Evolutionary conservation across 1,140 invertebrate species (phyloP).

Genomic region (Calephelis nemesis): DNA sequence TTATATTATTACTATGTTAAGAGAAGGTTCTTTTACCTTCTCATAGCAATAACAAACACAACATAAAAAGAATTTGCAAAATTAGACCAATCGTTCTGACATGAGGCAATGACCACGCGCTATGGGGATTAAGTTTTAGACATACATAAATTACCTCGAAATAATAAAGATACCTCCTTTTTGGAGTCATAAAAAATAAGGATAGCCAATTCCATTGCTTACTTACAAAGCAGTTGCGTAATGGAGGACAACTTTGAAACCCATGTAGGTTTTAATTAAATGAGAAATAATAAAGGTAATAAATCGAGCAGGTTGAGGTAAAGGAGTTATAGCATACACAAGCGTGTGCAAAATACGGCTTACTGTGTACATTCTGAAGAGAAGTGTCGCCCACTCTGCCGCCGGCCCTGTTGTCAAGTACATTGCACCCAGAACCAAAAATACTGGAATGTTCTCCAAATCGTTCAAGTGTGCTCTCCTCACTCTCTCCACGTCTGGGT

Average conservation of each 20-base stretch:
- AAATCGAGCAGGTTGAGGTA: conserved; percentile 53
- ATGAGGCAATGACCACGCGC: no score
- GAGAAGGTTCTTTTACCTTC: no score
- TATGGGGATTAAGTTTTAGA: no score
- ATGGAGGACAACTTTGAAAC: conserved; percentile 45
- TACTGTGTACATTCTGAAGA: conserved; percentile 82
- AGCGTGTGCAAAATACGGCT: conserved; percentile 83
- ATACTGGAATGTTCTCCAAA: conserved; percentile 86
- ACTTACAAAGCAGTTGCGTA: conserved; percentile 48
- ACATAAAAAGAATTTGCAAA: no score
- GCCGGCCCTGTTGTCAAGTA: conserved; percentile 83
- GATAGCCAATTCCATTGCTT: no score
- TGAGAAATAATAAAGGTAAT: conserved; percentile 48
- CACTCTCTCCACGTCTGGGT: conserved; percentile 79
- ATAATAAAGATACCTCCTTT: no score
- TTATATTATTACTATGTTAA: no score
- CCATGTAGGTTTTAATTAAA: conserved; percentile 57
- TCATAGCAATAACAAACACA: no score
- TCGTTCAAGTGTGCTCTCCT: conserved; percentile 86
- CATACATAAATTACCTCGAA: no score
- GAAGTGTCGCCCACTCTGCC: conserved; percentile 69
- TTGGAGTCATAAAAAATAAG: no score
- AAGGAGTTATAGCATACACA: conserved; percentile 79
- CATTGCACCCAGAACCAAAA: conserved; percentile 82
- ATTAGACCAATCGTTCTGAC: no score